Percentiles rank a stretch among this genome's conserved stretches.
Conservation (phyloP, 2,113 vertebrate genomes). For the Poecile atricapillus region DNA sequence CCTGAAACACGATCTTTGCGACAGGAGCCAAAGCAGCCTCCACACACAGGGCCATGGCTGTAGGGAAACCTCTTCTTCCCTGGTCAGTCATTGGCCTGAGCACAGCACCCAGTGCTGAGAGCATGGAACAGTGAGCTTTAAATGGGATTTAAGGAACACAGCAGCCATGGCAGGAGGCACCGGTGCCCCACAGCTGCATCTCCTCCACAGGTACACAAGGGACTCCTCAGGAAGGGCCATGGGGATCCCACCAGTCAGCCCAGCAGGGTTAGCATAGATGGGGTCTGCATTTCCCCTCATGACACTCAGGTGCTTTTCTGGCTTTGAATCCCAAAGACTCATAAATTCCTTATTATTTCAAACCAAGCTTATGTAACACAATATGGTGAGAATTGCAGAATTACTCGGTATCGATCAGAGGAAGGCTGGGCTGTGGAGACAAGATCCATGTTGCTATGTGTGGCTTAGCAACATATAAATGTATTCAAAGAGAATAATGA, state of each 20-base stretch:
- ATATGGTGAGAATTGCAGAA: neutral
- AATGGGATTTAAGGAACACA: neutral
- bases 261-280: accelerated
- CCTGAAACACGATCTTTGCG: accelerated
- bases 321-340: neutral
- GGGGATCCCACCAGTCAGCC: neutral
- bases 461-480: slow-evolving; percentile 69
- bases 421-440: slow-evolving; percentile 31
- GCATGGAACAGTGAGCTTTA: neutral
- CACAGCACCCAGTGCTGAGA: neutral
- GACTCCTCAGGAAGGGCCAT: accelerated
- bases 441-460: slow-evolving; percentile 65
- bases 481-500: slow-evolving; percentile 72
- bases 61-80: neutral
- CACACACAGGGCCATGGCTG: accelerated
- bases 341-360: neutral
- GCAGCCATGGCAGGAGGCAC: neutral
- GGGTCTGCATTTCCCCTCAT: neutral
- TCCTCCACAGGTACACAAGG: neutral
- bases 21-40: neutral
- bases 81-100: neutral
- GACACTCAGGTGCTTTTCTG: neutral
- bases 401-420: slow-evolving; percentile 25
- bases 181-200: accelerated
- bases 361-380: neutral